Percentiles rank a stretch among this genome's conserved stretches.
Evolutionary conservation across 2,113 vertebrate genomes (phyloP).

Genomic region (Penelope pileata): DNA sequence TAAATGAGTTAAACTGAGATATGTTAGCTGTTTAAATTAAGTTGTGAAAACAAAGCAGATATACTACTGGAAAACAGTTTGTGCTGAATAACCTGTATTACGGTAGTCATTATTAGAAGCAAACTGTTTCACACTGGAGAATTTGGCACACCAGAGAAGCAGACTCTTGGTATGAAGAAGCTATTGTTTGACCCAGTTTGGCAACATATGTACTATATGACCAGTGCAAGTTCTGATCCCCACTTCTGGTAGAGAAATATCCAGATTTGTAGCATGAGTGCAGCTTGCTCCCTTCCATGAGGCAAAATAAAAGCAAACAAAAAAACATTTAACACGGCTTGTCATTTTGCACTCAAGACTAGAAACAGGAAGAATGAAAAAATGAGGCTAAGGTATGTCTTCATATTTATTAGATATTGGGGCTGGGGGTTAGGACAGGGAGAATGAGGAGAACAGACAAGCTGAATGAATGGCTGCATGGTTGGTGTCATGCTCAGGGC

Average conservation of each 20-base stretch:
- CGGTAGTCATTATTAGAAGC: neutral
- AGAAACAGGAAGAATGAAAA: neutral
- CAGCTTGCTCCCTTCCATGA: neutral
- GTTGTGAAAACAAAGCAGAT: neutral
- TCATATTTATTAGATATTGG: too few species aligned
- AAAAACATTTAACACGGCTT: neutral
- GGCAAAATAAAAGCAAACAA: neutral
- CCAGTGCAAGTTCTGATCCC: neutral
- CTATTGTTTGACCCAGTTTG: too few species aligned
- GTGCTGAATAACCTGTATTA: neutral
- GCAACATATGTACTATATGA: neutral
- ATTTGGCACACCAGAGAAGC: neutral
- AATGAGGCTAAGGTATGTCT: neutral
- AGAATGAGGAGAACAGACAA: too few species aligned
- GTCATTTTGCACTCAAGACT: neutral
- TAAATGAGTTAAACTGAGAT: neutral
- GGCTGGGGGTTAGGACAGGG: too few species aligned
- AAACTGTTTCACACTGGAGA: neutral
- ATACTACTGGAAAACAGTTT: neutral
- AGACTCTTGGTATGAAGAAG: neutral
- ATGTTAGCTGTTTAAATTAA: neutral
- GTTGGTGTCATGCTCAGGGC: too few species aligned
- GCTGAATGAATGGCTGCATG: too few species aligned
- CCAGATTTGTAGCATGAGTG: neutral
- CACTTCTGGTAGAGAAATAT: neutral